Evolutionary conservation across 2,888 invertebrate species (phyloP).

Genomic region (Norana najaformis): DNA sequence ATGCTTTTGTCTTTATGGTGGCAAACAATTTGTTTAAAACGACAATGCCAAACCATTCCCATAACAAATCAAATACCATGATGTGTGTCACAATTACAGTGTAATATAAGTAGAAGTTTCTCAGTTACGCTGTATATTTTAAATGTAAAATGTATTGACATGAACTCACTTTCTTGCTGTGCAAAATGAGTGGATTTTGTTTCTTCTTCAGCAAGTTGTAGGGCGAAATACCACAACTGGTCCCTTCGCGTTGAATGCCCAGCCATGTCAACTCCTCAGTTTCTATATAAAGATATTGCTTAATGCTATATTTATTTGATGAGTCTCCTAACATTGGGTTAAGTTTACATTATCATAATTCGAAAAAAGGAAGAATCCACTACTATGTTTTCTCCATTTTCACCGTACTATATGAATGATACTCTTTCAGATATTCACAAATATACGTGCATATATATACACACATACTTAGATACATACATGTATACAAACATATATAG

Average conservation of each 20-base stretch:
- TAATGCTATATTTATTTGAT: neutral
- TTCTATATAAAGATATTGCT: neutral
- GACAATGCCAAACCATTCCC: too few relatives aligned
- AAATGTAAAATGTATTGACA: neutral
- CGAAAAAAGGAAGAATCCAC: neutral
- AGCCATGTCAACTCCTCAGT: too few relatives aligned
- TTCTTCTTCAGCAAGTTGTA: too few relatives aligned
- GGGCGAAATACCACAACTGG: too few relatives aligned
- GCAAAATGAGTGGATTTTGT: too few relatives aligned
- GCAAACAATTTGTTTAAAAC: too few relatives aligned
- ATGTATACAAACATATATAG: too few relatives aligned
- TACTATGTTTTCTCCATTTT: neutral
- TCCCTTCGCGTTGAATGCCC: too few relatives aligned
- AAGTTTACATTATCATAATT: neutral
- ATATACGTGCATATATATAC: neutral
- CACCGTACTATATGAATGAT: neutral
- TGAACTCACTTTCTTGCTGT: neutral
- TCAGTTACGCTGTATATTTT: too few relatives aligned
- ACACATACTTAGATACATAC: too few relatives aligned
- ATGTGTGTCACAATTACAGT: neutral
- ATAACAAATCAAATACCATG: neutral
- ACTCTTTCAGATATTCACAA: neutral
- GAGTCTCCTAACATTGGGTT: neutral
- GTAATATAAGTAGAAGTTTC: neutral
- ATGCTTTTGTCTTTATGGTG: too few relatives aligned